Evolutionary conservation across 1,140 invertebrate species (phyloP), one percentile per base, ranked within the genome.

Genomic region (Brachionus angularis): DNA sequence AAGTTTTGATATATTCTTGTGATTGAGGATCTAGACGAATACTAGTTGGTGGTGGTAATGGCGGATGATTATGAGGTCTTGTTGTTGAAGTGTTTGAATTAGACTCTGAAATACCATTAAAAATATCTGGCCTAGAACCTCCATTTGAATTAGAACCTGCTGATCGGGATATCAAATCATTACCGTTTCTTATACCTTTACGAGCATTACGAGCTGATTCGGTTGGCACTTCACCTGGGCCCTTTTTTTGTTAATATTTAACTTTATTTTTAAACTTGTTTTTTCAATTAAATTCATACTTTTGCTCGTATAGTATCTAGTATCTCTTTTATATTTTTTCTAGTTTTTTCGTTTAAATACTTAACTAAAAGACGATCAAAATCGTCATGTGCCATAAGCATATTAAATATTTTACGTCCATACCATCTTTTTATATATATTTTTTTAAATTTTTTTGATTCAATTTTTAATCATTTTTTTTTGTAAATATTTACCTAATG

Each of bases 241-340:
- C 80, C 78, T 80, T 52, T 5, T 72, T 61, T 44, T 46, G 62
- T 73, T 49, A 12, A 69, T 42, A 55, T 2, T 39, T 39, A 3
- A 49, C 36, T 25, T 14, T 5, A 23, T 5, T 18, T 14, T 23
- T 27, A 64, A 64, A 23, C 34, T 34, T 12, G 10, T 42, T 34
- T 27, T 46, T 29, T 31, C n/a, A n/a, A 72, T 14, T 5, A 21
- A 5, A 3, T 3, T 44, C 62, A 69, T 72, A 82, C 78, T 77
- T 80, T 81, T 49, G 73, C 74, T 76, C 80, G 85, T 18, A 88
- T 77, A 46, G 80, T 82, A 72, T 86, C 85, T 50, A 89, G 77
- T 31, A 86, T 85, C 74, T 88, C 88, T 61, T 85, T 84, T 36
- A 89, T 86, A 76, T 87, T 86, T 62, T 86, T 82, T 33, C 88